Conservation (phyloP, 2,113 vertebrate genomes). For the Agapornis roseicollis region DNA sequence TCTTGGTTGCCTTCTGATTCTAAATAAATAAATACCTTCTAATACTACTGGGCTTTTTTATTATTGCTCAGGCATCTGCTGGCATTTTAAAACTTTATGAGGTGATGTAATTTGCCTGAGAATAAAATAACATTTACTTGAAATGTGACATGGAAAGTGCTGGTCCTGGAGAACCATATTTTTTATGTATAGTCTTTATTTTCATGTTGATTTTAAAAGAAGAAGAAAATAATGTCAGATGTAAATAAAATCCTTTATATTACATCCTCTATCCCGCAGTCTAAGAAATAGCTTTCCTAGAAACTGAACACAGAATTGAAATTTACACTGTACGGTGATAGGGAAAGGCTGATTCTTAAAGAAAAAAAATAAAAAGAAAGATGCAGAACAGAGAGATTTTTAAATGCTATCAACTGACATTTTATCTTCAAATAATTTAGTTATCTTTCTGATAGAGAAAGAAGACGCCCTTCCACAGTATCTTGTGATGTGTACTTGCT, state of each 20-base stretch:
- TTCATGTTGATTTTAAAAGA: not conserved
- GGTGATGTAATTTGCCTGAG: not conserved
- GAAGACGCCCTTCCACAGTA: rapidly evolving
- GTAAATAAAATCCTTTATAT: not conserved
- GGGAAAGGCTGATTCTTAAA: not conserved
- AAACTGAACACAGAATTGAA: not conserved
- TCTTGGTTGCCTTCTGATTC: not conserved
- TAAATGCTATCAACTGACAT: not conserved
- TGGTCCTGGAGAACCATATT: not conserved
- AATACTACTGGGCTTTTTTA: not conserved
- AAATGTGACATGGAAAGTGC: not conserved
- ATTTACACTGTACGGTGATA: not conserved
- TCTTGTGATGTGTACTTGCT: rapidly evolving
- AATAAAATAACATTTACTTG: not conserved
- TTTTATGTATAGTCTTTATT: not conserved
- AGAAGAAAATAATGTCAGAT: not conserved
- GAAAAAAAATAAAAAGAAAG: not conserved
- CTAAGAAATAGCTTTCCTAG: not conserved
- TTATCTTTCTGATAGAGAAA: not conserved
- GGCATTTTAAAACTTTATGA: not conserved
- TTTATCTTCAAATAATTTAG: not conserved
- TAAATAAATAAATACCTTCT: not conserved
- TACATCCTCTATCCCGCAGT: not conserved
- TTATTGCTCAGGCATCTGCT: not conserved
- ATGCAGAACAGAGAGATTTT: not conserved